These are phyloP conservation scores for Morone chrysops DNA, from an alignment of 2,113 vertebrate species.

Conservation along the genomic window DNA sequence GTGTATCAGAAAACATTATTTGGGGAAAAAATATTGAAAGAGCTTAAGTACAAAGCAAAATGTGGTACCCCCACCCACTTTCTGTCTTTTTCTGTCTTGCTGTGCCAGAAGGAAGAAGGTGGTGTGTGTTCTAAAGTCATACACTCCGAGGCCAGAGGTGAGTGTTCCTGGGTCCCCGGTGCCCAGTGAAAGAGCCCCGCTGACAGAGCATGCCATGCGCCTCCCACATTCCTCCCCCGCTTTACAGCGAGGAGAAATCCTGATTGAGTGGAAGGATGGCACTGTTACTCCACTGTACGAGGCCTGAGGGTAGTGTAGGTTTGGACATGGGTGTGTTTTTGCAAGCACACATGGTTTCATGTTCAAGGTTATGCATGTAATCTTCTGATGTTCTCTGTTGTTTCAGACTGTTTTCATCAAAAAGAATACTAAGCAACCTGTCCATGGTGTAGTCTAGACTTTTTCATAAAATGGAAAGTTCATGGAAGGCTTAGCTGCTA, in stretches of 20 bases:
- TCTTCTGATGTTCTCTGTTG: neutral
- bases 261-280: slow-evolving; percentile 90
- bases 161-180: slow-evolving; percentile 79
- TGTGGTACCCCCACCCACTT: neutral
- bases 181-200: slow-evolving; percentile 76
- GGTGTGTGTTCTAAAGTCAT: slow-evolving; percentile 85
- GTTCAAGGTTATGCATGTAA: neutral
- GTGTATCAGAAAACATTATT: neutral
- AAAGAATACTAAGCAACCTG: neutral
- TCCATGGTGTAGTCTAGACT: too few relatives aligned
- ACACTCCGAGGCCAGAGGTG: slow-evolving; percentile 66
- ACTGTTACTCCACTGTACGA: slow-evolving; percentile 89
- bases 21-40: neutral
- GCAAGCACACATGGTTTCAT: neutral
- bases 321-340: neutral
- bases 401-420: neutral
- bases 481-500: slow-evolving; percentile 5
- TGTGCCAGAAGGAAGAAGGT: slow-evolving; percentile 85
- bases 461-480: slow-evolving; percentile 16
- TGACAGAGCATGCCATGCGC: slow-evolving; percentile 77
- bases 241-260: slow-evolving; percentile 86
- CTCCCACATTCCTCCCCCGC: slow-evolving; percentile 80
- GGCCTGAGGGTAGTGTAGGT: slow-evolving; percentile 54
- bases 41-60: neutral
- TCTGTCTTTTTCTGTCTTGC: neutral